These are phyloP conservation scores for Pyrrhia umbra DNA, from an alignment of 2,888 invertebrate species.

Conservation along the genomic window DNA sequence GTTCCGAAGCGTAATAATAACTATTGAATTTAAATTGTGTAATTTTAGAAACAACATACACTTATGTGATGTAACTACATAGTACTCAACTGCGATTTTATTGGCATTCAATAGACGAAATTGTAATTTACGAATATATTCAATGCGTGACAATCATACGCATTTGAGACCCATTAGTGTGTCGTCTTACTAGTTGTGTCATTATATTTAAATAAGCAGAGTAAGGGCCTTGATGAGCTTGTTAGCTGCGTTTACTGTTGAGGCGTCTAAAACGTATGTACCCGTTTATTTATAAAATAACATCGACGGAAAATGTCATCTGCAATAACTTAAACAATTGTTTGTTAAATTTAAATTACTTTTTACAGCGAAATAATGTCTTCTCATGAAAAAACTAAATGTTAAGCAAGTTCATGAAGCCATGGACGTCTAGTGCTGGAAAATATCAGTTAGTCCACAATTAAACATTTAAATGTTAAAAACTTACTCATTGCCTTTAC, in stretches of 20 bases:
- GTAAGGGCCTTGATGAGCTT: background rate
- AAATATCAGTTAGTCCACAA: conserved; percentile 36
- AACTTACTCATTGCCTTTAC: conserved; percentile 10
- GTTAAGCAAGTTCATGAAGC: conserved; percentile 25
- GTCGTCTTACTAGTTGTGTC: background rate
- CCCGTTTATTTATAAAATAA: background rate
- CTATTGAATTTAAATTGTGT: too few relatives aligned
- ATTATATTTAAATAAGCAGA: background rate
- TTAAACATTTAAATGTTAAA: conserved; percentile 16
- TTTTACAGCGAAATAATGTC: conserved; percentile 30
- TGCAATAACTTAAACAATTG: background rate
- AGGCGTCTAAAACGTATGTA: background rate
- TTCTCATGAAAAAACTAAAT: conserved; percentile 22
- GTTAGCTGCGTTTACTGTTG: background rate
- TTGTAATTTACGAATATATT: too few relatives aligned
- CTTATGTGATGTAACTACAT: background rate
- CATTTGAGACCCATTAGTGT: background rate
- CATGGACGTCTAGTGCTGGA: conserved; percentile 25
- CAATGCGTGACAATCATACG: too few relatives aligned
- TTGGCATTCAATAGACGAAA: background rate
- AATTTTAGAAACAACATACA: background rate
- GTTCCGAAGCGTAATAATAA: too few relatives aligned
- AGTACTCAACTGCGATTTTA: background rate
- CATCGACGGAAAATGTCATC: background rate
- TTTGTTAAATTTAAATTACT: conserved; percentile 14